These are phyloP conservation scores for Perognathus longimembris DNA, from an alignment of 2,113 vertebrate species.

Conservation along the genomic window DNA sequence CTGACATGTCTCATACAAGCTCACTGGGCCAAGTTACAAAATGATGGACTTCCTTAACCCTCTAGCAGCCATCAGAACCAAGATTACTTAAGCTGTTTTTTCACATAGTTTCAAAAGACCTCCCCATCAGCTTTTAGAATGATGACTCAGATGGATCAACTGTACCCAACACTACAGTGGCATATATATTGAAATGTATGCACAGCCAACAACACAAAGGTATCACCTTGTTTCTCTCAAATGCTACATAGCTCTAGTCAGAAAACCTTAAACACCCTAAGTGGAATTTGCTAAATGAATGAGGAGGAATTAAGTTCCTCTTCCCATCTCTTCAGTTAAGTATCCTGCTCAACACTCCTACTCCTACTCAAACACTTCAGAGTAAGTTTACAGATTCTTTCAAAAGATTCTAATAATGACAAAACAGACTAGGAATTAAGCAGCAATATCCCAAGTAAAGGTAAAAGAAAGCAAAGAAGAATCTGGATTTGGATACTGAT, in stretches of 20 bases:
- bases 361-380: background rate
- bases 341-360: background rate
- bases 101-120: background rate
- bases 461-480: background rate
- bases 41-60: conserved; percentile 80
- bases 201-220: background rate
- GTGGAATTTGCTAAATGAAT: background rate
- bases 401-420: background rate
- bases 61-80: conserved; percentile 36
- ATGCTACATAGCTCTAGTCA: conserved; percentile 3
- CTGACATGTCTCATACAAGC: conserved; percentile 77
- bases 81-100: background rate
- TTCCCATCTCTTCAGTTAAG: background rate
- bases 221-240: background rate
- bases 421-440: background rate
- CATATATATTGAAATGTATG: background rate
- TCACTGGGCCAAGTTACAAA: conserved; percentile 75
- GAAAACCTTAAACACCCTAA: background rate
- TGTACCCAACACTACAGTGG: background rate
- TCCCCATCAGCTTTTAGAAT: background rate
- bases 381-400: background rate
- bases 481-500: background rate
- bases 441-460: background rate
- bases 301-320: background rate
- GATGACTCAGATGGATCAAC: background rate